These are phyloP conservation scores for Dendrocopos noguchii DNA, from an alignment of 2,113 vertebrate species.

Conservation along the genomic window DNA sequence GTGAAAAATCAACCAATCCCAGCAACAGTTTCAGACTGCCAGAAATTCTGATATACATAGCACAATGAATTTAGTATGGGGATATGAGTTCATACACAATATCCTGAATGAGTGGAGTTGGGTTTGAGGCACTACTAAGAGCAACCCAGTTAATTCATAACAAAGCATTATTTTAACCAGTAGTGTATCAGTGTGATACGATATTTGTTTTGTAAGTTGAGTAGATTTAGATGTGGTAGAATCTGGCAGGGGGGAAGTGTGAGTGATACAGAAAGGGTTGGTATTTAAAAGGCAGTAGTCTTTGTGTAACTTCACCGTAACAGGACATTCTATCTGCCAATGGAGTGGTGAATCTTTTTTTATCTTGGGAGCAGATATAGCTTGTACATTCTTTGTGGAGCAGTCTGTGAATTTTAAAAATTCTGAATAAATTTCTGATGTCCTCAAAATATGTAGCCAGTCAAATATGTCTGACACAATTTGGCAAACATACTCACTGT, in stretches of 20 bases:
- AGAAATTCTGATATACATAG: neutral
- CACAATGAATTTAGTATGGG: neutral
- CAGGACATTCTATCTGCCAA: neutral
- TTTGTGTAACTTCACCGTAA: neutral
- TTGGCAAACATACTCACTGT: neutral
- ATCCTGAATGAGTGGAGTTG: neutral
- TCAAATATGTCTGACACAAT: neutral
- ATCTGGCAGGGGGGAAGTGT: neutral
- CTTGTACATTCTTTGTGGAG: neutral
- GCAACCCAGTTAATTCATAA: neutral
- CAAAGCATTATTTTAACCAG: neutral
- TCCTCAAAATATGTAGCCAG: neutral
- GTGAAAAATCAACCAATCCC: conserved; percentile 34
- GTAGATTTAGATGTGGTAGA: neutral
- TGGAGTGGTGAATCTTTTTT: neutral
- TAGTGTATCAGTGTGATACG: neutral
- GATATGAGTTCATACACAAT: neutral
- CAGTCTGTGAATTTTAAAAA: neutral
- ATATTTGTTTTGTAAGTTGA: neutral
- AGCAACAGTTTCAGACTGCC: conserved; percentile 38
- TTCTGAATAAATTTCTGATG: neutral
- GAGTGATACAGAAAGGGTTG: neutral
- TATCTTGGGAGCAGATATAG: neutral
- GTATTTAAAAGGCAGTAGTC: neutral
- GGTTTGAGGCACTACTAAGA: neutral